These are phyloP conservation scores for Falco biarmicus DNA, from an alignment of 2,797 vertebrate species.

Conservation along the genomic window DNA sequence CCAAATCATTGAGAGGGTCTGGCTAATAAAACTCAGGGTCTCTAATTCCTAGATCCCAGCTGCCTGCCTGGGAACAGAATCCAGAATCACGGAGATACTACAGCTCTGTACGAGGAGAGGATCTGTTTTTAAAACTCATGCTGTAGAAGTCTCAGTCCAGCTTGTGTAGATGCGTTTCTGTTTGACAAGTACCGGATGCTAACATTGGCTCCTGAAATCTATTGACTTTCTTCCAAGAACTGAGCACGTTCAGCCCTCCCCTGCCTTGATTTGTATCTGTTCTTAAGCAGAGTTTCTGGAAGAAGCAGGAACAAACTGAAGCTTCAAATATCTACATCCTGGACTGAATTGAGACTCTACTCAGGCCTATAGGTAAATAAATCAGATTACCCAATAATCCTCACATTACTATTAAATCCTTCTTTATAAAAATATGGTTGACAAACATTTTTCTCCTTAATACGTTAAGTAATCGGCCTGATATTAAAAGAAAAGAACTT, in stretches of 20 bases:
- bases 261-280: neutral
- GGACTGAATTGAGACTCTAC: neutral
- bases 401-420: neutral
- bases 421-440: neutral
- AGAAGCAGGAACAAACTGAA: neutral
- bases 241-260: neutral
- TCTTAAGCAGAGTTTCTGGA: neutral
- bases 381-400: neutral
- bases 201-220: neutral
- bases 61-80: neutral
- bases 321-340: neutral
- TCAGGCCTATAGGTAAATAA: neutral
- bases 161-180: neutral
- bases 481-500: conserved; percentile 41
- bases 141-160: neutral
- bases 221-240: neutral
- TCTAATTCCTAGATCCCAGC: neutral
- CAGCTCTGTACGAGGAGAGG: neutral
- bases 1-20: neutral
- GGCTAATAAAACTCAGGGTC: neutral
- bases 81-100: neutral
- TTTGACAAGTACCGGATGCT: neutral
- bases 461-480: neutral
- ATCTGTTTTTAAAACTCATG: neutral
- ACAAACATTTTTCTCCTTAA: neutral